phyloP scores from a whole-genome alignment of 2,888 invertebrate species.

The Torymus texanus region DNA sequence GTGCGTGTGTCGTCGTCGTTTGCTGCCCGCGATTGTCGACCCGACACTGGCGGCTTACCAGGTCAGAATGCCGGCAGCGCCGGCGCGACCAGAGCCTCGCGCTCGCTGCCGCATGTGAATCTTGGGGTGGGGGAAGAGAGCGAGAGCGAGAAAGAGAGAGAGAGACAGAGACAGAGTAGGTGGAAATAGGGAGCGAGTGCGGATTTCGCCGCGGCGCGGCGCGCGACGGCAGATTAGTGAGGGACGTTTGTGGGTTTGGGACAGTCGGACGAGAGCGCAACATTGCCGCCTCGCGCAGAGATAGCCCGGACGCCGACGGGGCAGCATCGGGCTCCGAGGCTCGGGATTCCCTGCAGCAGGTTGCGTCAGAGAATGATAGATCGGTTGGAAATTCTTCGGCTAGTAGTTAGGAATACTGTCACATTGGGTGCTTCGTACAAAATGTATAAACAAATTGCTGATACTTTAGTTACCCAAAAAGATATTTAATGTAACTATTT shows the following conservation, averaged over 20 bases:
- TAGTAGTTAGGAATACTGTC: too few species aligned
- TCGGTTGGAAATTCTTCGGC: too few species aligned
- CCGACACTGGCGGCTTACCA: slow-evolving; percentile 74
- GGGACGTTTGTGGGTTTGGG: not conserved
- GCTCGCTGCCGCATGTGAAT: slow-evolving; percentile 45
- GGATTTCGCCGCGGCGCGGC: slow-evolving; percentile 37
- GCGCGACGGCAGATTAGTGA: slow-evolving; percentile 14
- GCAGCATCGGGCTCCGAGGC: too few species aligned
- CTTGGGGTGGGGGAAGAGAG: not conserved
- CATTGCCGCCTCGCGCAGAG: too few species aligned
- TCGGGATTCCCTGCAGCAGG: too few species aligned
- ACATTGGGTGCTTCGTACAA: too few species aligned
- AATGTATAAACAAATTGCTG: too few species aligned
- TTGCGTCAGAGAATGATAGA: too few species aligned
- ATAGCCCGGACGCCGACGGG: too few species aligned
- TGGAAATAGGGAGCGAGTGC: not conserved
- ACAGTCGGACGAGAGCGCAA: too few species aligned
- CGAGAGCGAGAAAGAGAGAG: slow-evolving; percentile 19
- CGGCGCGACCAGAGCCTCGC: slow-evolving; percentile 53
- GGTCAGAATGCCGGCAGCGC: slow-evolving; percentile 69
- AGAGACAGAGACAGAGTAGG: slow-evolving; percentile 9
- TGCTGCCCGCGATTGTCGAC: slow-evolving; percentile 61
- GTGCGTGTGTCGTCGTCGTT: slow-evolving; percentile 25
- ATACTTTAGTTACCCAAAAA: too few species aligned
- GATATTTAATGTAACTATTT: too few species aligned